Evolutionary conservation across 1,140 invertebrate species (phyloP), one percentile per base, ranked within the genome.

Genomic region (Lepidurus arcticus): DNA sequence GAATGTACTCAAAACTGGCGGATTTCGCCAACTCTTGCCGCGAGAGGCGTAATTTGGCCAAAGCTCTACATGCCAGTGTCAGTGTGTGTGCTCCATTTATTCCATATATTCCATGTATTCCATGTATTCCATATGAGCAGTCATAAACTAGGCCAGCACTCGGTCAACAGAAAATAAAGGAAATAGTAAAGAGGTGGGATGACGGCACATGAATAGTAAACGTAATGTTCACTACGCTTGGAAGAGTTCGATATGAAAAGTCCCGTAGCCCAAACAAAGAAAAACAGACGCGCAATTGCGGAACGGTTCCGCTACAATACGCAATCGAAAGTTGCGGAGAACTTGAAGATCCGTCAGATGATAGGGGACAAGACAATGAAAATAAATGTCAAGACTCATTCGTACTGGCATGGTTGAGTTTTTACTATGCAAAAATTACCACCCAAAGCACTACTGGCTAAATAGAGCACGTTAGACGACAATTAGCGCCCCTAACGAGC

Each of bases 311-410:
- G 16, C 53, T 21, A 65, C 53, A 65, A 65, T 21, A 65, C 13
- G 53, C 53, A 21, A 65, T 65, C 53, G 53, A 65, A 65, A 65
- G 53, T 65, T 21, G 53, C 53, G 13, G 34, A 65, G 53, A 65
- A 65, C 53, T 65, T 65, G 53, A 65, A 65, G 21, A 65, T 21
- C 9, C 7, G 53, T 21, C 34, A 34, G 34, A 34, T 34, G 34
- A 34, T 24, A 24, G 24, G 24, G 24, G 1, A 24, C 24, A 24
- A 24, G 24, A 24, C 0, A 24, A 34, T 34, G 34, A 34, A 34
- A 34, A 34, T 34, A 65, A 21, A 13, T 65, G 53, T 65, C 21
- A 21, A 65, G n/a, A 16, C 16, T n/a, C 16, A 65, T 13, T 9
- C 47, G 7, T 65, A 11, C 47, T 11, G 13, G 47, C 21, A 65